A percentile compares a stretch with the other conserved stretches of the same genome.
Evolutionary conservation across 2,113 vertebrate species (phyloP).

Genomic region (Deroptyus accipitrinus): DNA sequence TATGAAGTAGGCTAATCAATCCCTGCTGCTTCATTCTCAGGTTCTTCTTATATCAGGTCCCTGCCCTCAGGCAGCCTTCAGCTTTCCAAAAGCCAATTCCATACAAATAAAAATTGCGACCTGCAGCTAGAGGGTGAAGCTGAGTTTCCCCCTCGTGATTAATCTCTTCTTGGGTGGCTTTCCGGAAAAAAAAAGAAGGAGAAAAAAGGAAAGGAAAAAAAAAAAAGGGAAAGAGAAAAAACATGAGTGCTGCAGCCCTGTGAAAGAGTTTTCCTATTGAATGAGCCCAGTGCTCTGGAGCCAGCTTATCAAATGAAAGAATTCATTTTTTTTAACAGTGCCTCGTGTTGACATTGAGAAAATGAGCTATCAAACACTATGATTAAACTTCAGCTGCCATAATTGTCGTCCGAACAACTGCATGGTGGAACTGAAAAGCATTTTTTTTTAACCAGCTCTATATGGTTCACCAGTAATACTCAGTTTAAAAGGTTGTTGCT

Average conservation of each 20-base stretch:
- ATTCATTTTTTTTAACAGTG: slow-evolving; percentile 87
- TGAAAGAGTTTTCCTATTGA: slow-evolving; percentile 82
- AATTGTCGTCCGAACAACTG: slow-evolving; percentile 83
- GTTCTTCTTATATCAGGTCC: slow-evolving; percentile 98
- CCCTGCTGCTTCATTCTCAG: slow-evolving; percentile 96
- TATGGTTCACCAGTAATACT: slow-evolving; percentile 74
- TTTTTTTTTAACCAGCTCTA: slow-evolving; percentile 71
- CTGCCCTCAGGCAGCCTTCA: slow-evolving; percentile 92
- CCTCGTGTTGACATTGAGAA: slow-evolving; percentile 91
- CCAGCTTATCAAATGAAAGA: slow-evolving; percentile 90
- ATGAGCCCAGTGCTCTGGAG: slow-evolving; percentile 82
- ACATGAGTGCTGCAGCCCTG: slow-evolving; percentile 83
- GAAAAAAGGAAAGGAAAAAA: fast-evolving
- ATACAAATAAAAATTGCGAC: slow-evolving; percentile 98
- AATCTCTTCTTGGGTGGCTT: slow-evolving; percentile 98
- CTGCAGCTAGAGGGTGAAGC: slow-evolving; percentile 96
- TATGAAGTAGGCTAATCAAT: slow-evolving; percentile 99
- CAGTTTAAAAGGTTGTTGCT: slow-evolving; percentile 77
- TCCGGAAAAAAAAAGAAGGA: slow-evolving; percentile 55
- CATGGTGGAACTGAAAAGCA: slow-evolving; percentile 76
- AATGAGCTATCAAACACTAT: slow-evolving; percentile 87
- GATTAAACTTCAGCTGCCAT: slow-evolving; percentile 87
- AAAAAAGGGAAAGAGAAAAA: slow-evolving; percentile 60
- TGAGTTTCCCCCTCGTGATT: slow-evolving; percentile 95
- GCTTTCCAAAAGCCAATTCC: slow-evolving; percentile 98